Percentiles rank a stretch among this genome's conserved stretches.
Conservation (phyloP, 53 echinoderm and acorn worm species). For the Patiria pectinifera region DNA sequence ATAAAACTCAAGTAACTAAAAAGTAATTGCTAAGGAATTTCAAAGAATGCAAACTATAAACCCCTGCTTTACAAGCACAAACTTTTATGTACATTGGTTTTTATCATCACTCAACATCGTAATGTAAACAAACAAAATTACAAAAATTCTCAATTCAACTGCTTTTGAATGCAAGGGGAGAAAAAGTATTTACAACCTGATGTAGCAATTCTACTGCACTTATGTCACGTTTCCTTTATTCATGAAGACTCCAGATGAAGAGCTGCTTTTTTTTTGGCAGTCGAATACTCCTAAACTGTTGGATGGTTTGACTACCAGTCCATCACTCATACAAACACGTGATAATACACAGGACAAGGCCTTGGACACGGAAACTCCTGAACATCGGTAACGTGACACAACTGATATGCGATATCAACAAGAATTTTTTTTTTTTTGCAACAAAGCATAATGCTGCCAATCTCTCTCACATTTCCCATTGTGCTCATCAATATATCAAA, state of each 20-base stretch:
- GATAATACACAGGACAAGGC: background rate
- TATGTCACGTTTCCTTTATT: background rate
- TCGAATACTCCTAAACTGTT: background rate
- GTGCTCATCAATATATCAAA: too few relatives aligned
- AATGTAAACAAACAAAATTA: constrained; percentile 19
- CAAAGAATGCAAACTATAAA: constrained; percentile 28
- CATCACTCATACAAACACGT: background rate
- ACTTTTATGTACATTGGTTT: background rate
- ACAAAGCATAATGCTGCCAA: too few relatives aligned
- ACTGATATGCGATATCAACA: background rate
- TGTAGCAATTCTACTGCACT: background rate
- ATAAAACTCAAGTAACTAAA: background rate
- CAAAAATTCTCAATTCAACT: constrained; percentile 27
- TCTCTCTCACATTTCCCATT: too few relatives aligned
- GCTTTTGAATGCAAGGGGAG: background rate
- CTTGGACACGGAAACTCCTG: too few relatives aligned
- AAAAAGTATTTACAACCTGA: constrained; percentile 13
- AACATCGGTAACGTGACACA: too few relatives aligned
- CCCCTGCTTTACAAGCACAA: constrained; percentile 26
- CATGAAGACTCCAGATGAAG: background rate
- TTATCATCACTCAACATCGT: background rate
- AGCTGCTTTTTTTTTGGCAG: background rate
- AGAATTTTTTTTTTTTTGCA: too few relatives aligned
- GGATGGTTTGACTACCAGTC: background rate
- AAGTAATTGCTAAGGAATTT: background rate